Evolutionary conservation across 1,140 invertebrate genomes (phyloP).

Genomic region (Anastatus disparis): DNA sequence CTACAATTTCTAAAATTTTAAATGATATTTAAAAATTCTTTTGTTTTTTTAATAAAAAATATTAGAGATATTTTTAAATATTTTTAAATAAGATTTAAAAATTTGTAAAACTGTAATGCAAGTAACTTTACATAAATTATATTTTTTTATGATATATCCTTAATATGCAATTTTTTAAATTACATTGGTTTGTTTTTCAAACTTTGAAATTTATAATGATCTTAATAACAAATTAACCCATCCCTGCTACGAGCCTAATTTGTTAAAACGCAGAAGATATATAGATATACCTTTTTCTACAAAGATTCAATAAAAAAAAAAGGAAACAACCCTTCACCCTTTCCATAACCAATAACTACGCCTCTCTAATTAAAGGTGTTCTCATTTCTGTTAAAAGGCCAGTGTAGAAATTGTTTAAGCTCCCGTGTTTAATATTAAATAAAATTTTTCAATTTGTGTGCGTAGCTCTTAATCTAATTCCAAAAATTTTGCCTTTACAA

Average conservation of each 20-base stretch:
- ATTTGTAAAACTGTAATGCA: no score
- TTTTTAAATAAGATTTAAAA: no score
- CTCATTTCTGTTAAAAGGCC: background rate
- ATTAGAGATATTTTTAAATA: no score
- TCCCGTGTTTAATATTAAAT: background rate
- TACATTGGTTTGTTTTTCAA: no score
- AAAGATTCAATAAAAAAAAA: constrained; percentile 21
- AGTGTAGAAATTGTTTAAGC: constrained; percentile 32
- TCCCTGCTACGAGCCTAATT: constrained; percentile 28
- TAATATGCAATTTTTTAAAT: no score
- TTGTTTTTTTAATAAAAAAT: no score
- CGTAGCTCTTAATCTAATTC: constrained; percentile 20
- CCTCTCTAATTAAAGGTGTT: constrained; percentile 6
- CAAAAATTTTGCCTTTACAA: constrained; percentile 11
- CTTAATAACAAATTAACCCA: constrained; percentile 21
- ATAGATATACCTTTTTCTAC: constrained; percentile 27
- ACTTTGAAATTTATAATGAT: no score
- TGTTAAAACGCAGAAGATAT: background rate
- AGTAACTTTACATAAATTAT: no score
- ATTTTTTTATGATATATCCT: no score
- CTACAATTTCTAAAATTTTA: no score
- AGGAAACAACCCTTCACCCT: constrained; percentile 37
- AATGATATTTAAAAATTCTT: no score
- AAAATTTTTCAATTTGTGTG: constrained; percentile 3
- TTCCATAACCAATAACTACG: constrained; percentile 26